Base-by-base conservation (phyloP, 2,113 vertebrate species). In the Corydoras sp. region DNA sequence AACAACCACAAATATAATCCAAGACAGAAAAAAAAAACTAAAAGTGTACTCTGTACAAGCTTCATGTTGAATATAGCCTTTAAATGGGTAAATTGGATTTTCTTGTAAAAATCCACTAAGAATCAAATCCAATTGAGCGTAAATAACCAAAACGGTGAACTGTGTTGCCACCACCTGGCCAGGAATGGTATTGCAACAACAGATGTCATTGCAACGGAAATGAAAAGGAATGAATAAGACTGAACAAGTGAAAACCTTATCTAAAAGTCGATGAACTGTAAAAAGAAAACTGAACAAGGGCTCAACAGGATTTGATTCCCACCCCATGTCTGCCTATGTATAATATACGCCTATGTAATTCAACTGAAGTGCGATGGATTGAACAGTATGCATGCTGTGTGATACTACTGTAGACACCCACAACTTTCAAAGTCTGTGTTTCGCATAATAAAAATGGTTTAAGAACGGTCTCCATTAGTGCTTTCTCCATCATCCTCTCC, bases 401-500 rank as follows among this genome's bases (percentile, higher is more conserved):
- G 32, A 18, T 29, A 30, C 35, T 43, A 71, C 12, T 62, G n/a
- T 15, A 53, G 35, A 53, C 43, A 35, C 55, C 29, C 62, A 54
- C 12, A 48, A 43, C 53, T 56, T 55, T 62, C 58, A 62, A 67
- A 62, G 65, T 69, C 54, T 75, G 58, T 66, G 18, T 60, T 60
- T 11, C 58, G 2, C 3, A 49, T 8, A 10, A 48, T 13, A 3
- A 53, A n/a, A 56, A 10, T 3, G 1, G 15, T 71, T 78, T 74
- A 78, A 70, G 72, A 71, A 10, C 71, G 68, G 32, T 78, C 76
- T 62, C 76, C 76, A 6, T 78, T 78, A 43, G 76, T 35, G 43
- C 76, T 78, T 63, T 78, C 76, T 48, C 76, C 76, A 8, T 78
- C 76, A 0, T 78, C 76, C 48, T 78, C 76, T 12, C 76, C 76